phyloP scores from a whole-genome alignment of 2,797 vertebrate genomes.

The Perodicticus potto region DNA sequence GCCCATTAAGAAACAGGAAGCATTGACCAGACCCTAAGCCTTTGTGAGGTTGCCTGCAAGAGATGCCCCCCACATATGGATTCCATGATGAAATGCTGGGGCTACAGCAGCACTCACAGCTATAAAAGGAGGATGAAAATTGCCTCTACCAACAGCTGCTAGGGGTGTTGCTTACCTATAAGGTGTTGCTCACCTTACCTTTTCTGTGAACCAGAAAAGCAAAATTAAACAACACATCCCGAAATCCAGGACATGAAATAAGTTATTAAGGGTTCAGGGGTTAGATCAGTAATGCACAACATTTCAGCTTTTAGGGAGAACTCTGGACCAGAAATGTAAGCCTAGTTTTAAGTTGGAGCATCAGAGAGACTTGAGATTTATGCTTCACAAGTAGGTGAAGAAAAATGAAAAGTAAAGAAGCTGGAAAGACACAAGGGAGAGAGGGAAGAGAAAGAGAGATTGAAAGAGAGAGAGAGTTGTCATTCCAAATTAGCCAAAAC shows the following conservation, averaged over 20 bases:
- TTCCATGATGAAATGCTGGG: background rate
- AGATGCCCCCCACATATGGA: background rate
- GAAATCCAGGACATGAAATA: background rate
- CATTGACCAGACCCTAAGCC: background rate
- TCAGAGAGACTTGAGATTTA: background rate
- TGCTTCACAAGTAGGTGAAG: background rate
- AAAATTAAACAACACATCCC: background rate
- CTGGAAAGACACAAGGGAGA: background rate
- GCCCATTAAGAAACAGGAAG: background rate
- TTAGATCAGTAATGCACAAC: background rate
- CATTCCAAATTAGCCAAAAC: background rate
- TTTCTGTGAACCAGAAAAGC: background rate
- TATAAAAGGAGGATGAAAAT: background rate
- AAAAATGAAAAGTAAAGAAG: background rate
- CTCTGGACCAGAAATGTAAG: background rate
- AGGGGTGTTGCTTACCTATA: background rate
- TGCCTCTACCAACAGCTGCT: background rate
- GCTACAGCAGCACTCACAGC: background rate
- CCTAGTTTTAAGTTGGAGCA: background rate
- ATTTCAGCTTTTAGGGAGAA: background rate
- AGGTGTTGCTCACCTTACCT: too few species aligned
- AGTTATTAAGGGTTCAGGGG: background rate
- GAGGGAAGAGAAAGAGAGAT: background rate
- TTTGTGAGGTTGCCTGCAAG: rapidly evolving
- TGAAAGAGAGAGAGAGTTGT: background rate